Evolutionary conservation across 2,797 vertebrate species (phyloP).

Genomic region (Perodicticus potto): DNA sequence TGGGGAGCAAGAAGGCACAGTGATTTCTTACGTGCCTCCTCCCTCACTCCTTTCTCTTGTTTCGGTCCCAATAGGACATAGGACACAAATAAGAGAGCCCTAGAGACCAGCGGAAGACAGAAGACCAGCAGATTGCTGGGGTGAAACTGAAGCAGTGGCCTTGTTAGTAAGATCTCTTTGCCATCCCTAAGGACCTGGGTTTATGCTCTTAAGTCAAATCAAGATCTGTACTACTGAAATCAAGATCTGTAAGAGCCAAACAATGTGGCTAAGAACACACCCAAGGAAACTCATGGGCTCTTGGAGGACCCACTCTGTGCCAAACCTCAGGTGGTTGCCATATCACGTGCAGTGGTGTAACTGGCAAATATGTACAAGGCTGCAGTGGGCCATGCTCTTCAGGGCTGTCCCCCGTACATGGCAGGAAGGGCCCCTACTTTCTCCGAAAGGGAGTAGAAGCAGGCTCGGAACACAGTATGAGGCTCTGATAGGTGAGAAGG

Average conservation of each 20-base stretch:
- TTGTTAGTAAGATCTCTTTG: neutral
- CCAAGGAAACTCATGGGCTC: neutral
- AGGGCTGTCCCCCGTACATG: neutral
- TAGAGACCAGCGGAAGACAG: neutral
- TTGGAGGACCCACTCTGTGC: neutral
- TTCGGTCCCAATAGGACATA: neutral
- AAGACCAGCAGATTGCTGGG: neutral
- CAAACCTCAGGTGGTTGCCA: too few relatives aligned
- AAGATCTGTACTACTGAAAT: neutral
- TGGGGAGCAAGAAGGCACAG: neutral
- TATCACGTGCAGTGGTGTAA: accelerated
- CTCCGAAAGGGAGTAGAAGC: neutral
- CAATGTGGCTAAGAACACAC: neutral
- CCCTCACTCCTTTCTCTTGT: neutral
- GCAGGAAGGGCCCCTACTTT: neutral
- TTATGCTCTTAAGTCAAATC: neutral
- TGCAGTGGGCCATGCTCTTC: neutral
- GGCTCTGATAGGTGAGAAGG: neutral
- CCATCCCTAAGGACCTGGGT: neutral
- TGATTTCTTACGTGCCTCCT: neutral
- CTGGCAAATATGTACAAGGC: neutral
- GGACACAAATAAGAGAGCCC: neutral
- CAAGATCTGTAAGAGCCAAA: neutral
- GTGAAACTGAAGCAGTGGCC: neutral
- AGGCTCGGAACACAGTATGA: neutral